phyloP scores from a whole-genome alignment of 2,113 vertebrate species.

The Zosterops japonicus region DNA sequence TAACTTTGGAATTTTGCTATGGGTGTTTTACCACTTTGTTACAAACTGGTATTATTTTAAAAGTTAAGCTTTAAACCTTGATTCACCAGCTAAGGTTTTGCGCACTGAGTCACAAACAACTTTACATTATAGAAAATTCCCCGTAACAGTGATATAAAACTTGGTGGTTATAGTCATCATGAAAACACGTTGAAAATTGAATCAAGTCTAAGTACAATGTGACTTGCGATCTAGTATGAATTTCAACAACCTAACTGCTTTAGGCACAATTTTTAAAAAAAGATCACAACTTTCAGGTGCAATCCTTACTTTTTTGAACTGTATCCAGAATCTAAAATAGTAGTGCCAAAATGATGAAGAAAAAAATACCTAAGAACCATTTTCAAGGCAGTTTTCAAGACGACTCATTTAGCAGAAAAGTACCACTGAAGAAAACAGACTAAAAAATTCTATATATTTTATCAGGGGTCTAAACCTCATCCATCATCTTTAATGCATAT shows the following conservation, averaged over 20 bases:
- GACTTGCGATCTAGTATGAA: constrained; percentile 58
- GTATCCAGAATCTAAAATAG: not conserved
- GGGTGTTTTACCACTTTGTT: constrained; percentile 46
- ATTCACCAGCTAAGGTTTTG: constrained; percentile 47
- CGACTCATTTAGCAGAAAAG: constrained; percentile 62
- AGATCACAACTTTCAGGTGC: constrained; percentile 32
- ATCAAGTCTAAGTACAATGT: constrained; percentile 57
- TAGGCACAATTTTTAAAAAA: constrained; percentile 11
- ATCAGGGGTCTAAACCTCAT: constrained; percentile 66
- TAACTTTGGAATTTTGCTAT: constrained; percentile 57
- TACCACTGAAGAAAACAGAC: constrained; percentile 67
- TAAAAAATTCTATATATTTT: constrained; percentile 34
- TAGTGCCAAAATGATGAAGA: constrained; percentile 1
- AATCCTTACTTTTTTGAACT: not conserved
- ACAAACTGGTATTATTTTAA: constrained; percentile 78
- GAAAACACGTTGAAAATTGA: constrained; percentile 71
- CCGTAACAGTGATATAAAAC: constrained; percentile 45
- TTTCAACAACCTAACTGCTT: constrained; percentile 40
- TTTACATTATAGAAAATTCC: constrained; percentile 58
- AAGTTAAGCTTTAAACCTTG: constrained; percentile 62
- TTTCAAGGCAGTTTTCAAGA: constrained; percentile 72
- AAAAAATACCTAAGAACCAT: constrained; percentile 42
- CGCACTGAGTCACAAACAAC: constrained; percentile 61
- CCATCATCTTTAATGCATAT: constrained; percentile 70
- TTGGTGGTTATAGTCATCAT: constrained; percentile 47